These are phyloP conservation scores for Lanistes nyassanus DNA, from an alignment of 1,140 invertebrate species.

Conservation along the genomic window DNA sequence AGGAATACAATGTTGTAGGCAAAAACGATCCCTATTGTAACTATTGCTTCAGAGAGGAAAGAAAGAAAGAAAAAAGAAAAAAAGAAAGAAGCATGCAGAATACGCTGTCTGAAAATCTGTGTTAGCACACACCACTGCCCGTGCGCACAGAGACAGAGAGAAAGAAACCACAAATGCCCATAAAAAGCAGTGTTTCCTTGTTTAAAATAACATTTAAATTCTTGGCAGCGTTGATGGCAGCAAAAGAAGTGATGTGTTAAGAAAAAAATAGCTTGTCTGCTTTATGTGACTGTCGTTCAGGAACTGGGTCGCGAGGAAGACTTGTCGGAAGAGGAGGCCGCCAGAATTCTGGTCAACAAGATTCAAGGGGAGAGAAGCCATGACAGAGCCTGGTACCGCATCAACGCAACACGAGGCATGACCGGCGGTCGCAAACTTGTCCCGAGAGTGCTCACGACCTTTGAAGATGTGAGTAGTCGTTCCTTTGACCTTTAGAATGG, in stretches of 20 bases:
- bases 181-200: too few species aligned
- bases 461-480: conserved; percentile 50
- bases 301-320: conserved; percentile 72
- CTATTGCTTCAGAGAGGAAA: too few species aligned
- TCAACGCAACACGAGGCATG: conserved; percentile 72
- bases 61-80: too few species aligned
- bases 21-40: too few species aligned
- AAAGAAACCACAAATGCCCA: background rate
- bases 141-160: conserved; percentile 4
- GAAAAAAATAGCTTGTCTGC: too few species aligned
- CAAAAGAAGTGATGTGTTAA: too few species aligned
- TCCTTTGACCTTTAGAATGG: background rate
- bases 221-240: conserved; percentile 1
- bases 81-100: too few species aligned
- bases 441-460: conserved; percentile 46
- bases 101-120: too few species aligned
- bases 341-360: conserved; percentile 72
- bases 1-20: too few species aligned
- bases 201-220: background rate
- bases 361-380: conserved; percentile 71
- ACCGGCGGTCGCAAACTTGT: conserved; percentile 68
- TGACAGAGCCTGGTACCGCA: conserved; percentile 74
- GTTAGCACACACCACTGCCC: too few species aligned
- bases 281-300: conserved; percentile 40
- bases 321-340: conserved; percentile 73